A percentile compares a stretch with the other conserved stretches of the same genome.
These are phyloP conservation scores for Abramis brama DNA, from an alignment of 2,113 vertebrate species.

Conservation along the genomic window DNA sequence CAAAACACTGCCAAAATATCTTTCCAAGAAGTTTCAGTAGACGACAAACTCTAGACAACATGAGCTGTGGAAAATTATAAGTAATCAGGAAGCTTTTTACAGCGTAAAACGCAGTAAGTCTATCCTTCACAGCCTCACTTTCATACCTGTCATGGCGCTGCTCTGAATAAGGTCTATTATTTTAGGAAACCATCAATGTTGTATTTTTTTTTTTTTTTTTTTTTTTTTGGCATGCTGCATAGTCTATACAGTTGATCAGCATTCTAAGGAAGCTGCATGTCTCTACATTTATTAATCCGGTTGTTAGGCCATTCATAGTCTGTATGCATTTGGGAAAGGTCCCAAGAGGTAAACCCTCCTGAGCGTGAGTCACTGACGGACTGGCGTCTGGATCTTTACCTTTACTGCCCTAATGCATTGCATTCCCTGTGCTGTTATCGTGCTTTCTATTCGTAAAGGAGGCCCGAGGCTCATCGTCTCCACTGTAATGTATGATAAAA, in stretches of 20 bases:
- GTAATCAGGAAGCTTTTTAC: too few relatives aligned
- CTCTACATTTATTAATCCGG: background rate
- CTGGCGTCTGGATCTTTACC: conserved; percentile 14
- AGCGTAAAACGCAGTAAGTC: too few relatives aligned
- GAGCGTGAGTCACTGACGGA: background rate
- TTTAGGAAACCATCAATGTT: background rate
- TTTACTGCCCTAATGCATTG: conserved; percentile 18
- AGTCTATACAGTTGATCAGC: background rate
- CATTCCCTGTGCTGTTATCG: background rate
- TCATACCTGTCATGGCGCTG: too few relatives aligned
- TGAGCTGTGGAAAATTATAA: too few relatives aligned
- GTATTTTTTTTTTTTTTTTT: background rate
- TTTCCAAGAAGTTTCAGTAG: too few relatives aligned
- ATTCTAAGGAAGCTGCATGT: background rate
- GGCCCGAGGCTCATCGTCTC: background rate
- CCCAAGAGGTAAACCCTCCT: background rate
- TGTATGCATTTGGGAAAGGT: background rate
- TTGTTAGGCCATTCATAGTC: background rate
- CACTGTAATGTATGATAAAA: conserved; percentile 31
- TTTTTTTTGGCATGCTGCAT: background rate
- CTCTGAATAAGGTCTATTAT: background rate
- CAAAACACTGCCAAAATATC: too few relatives aligned
- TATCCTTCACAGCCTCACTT: too few relatives aligned
- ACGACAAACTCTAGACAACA: too few relatives aligned
- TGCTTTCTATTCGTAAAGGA: background rate